phyloP scores from a whole-genome alignment of 1,140 invertebrate genomes.

The Drosophila jambulina region DNA sequence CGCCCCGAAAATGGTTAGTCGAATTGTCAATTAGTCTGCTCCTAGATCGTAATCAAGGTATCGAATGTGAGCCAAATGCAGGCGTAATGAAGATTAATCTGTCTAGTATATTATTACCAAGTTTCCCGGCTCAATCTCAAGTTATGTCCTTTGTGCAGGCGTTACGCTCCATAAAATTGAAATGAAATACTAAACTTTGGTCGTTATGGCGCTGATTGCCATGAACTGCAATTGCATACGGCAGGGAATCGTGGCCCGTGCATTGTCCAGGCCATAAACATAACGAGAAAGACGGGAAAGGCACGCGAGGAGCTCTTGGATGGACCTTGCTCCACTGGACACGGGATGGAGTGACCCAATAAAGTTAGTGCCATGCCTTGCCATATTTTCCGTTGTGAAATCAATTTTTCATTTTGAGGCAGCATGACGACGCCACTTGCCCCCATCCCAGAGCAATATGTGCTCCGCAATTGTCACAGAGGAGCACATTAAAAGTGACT shows the following conservation, averaged over 20 bases:
- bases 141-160: constrained; percentile 67
- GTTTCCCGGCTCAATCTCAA: constrained; percentile 11
- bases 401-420: constrained; percentile 80
- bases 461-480: constrained; percentile 64
- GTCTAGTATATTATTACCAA: neutral
- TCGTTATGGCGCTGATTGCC: constrained; percentile 76
- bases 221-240: constrained; percentile 76
- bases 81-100: constrained; percentile 34
- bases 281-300: constrained; percentile 38
- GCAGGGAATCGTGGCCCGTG: constrained; percentile 27
- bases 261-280: constrained; percentile 60
- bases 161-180: constrained; percentile 75
- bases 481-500: constrained; percentile 54
- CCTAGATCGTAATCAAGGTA: constrained; percentile 15
- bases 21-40: constrained; percentile 52
- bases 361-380: constrained; percentile 53
- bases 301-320: neutral
- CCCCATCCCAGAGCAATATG: constrained; percentile 40
- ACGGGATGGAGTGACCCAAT: constrained; percentile 60
- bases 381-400: constrained; percentile 70
- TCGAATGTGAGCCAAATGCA: constrained; percentile 28
- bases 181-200: constrained; percentile 76
- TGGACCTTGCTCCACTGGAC: constrained; percentile 18
- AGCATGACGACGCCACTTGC: constrained; percentile 53
- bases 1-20: constrained; percentile 24